phyloP scores from a whole-genome alignment of 2,113 vertebrate species.

The Proteles cristata region DNA sequence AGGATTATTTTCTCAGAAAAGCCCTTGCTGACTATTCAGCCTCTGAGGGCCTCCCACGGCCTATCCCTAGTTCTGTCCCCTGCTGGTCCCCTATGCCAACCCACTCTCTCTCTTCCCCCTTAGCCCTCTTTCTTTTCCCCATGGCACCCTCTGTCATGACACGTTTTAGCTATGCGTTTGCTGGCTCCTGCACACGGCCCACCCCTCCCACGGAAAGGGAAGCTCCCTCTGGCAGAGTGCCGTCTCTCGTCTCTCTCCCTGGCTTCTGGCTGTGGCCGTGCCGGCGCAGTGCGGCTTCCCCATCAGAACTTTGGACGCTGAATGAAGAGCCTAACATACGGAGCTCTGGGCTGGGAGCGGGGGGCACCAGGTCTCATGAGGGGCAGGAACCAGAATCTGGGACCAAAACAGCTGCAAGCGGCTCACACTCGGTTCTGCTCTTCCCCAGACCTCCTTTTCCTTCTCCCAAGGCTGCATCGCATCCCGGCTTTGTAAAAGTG shows the following conservation, averaged over 20 bases:
- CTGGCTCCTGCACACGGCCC: neutral
- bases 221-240: neutral
- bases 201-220: neutral
- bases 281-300: neutral
- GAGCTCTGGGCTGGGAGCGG: neutral
- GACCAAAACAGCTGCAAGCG: neutral
- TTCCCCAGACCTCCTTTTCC: neutral
- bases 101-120: neutral
- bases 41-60: neutral
- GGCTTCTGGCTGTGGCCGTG: neutral
- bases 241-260: neutral
- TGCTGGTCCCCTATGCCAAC: fast-evolving
- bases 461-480: too few relatives aligned
- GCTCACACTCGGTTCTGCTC: neutral
- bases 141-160: neutral
- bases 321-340: neutral
- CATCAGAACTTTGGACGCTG: neutral
- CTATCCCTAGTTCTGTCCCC: neutral
- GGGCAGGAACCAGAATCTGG: neutral
- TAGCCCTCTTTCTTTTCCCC: neutral
- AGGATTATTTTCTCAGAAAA: neutral
- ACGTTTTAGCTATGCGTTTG: neutral
- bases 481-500: neutral
- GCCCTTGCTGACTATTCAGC: neutral
- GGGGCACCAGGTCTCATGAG: neutral